phyloP scores from a whole-genome alignment of 2,888 invertebrate genomes.

The Acronicta leporina region DNA sequence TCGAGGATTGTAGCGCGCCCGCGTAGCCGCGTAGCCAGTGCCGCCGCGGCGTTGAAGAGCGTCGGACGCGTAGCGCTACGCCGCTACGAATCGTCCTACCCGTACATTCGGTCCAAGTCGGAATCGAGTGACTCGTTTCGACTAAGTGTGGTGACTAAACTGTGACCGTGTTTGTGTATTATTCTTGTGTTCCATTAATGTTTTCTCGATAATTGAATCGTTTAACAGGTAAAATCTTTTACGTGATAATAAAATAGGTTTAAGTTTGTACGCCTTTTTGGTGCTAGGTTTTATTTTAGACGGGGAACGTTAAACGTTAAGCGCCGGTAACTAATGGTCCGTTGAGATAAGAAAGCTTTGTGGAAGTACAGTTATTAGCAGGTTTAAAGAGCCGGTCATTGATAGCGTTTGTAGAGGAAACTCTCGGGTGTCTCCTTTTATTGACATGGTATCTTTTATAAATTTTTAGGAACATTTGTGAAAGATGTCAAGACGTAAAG shows the following conservation, averaged over 20 bases:
- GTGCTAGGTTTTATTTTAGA: slow-evolving; percentile 73
- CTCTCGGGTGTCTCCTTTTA: slow-evolving; percentile 15
- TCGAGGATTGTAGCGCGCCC: slow-evolving; percentile 76
- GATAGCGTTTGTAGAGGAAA: slow-evolving; percentile 33
- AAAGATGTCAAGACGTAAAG: background rate
- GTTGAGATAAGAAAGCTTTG: slow-evolving; percentile 78
- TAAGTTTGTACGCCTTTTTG: slow-evolving; percentile 57
- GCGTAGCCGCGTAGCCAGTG: slow-evolving; percentile 84
- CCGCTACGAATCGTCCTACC: slow-evolving; percentile 60
- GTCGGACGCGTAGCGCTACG: slow-evolving; percentile 67
- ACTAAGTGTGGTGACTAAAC: slow-evolving; percentile 54
- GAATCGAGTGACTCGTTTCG: slow-evolving; percentile 44
- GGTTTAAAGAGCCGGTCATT: slow-evolving; percentile 56
- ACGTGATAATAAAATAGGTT: slow-evolving; percentile 67
- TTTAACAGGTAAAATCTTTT: slow-evolving; percentile 69
- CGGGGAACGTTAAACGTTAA: slow-evolving; percentile 69
- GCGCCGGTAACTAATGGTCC: slow-evolving; percentile 78
- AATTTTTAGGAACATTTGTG: background rate
- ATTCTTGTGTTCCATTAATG: slow-evolving; percentile 59
- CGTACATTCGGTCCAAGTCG: slow-evolving; percentile 44
- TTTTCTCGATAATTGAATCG: slow-evolving; percentile 50
- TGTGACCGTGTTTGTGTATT: slow-evolving; percentile 70
- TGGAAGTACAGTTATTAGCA: slow-evolving; percentile 62
- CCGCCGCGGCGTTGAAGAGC: slow-evolving; percentile 79
- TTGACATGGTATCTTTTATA: slow-evolving; percentile 1